phyloP scores from a whole-genome alignment of 2,888 invertebrate genomes.

The Latheticus oryzae region DNA sequence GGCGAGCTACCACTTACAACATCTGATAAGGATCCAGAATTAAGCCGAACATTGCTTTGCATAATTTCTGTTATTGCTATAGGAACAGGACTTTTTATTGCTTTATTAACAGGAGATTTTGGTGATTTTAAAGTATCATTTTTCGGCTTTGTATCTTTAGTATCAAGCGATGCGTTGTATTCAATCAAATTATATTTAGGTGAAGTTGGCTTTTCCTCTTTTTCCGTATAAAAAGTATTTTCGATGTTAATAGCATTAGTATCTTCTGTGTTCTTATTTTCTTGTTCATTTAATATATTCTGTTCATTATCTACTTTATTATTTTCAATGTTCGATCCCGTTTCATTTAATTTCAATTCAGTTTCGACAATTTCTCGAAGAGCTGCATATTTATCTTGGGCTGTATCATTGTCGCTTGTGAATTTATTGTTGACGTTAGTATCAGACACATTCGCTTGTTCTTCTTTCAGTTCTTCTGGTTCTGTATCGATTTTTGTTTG shows the following conservation, averaged over 20 bases:
- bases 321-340: conserved; percentile 68
- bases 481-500: conserved; percentile 66
- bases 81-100: conserved; percentile 65
- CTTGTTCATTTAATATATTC: conserved; percentile 65
- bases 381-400: conserved; percentile 84
- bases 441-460: conserved; percentile 29
- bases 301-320: conserved; percentile 67
- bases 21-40: conserved; percentile 74
- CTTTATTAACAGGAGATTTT: conserved; percentile 43
- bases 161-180: conserved; percentile 43
- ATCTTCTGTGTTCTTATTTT: conserved; percentile 53
- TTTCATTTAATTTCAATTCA: conserved; percentile 61
- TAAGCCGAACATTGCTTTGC: conserved; percentile 61
- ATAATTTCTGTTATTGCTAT: conserved; percentile 61
- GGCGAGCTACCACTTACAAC: conserved; percentile 75
- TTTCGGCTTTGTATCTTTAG: conserved; percentile 43
- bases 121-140: conserved; percentile 51
- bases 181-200: conserved; percentile 44
- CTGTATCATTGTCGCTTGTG: conserved; percentile 45
- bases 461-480: conserved; percentile 57
- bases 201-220: conserved; percentile 31
- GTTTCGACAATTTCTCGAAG: conserved; percentile 79
- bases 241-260: conserved; percentile 52
- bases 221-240: conserved; percentile 46
- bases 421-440: conserved; percentile 26